phyloP scores from a whole-genome alignment of 2,113 vertebrate genomes.

The Sus scrofa region DNA sequence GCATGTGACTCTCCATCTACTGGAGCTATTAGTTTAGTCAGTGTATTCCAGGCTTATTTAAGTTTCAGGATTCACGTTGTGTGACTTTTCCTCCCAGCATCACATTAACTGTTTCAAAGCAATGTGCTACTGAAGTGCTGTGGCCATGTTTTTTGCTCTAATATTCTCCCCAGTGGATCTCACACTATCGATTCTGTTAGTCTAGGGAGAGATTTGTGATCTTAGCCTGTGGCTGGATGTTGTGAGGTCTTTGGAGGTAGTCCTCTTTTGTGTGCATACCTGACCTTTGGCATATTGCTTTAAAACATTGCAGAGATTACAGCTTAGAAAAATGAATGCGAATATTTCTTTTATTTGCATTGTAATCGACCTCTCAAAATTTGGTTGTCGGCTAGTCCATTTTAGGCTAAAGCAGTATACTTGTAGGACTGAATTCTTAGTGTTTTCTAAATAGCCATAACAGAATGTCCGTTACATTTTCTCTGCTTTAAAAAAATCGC shows the following conservation, averaged over 20 bases:
- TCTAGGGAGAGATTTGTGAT: conserved; percentile 30
- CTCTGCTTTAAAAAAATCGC: background rate
- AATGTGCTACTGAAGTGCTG: conserved; percentile 15
- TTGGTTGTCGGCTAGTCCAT: background rate
- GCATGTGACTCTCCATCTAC: conserved; percentile 69
- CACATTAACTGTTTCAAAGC: conserved; percentile 76
- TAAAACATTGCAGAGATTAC: conserved; percentile 28
- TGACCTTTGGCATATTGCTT: conserved; percentile 21
- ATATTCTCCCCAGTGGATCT: conserved; percentile 50
- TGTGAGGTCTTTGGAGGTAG: background rate
- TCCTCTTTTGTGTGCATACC: background rate
- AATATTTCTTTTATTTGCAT: conserved; percentile 4
- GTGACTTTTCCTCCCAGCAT: conserved; percentile 73
- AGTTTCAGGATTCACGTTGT: conserved; percentile 74
- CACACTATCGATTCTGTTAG: conserved; percentile 69
- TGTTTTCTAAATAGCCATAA: background rate
- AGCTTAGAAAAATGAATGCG: rapidly evolving
- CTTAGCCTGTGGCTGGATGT: background rate
- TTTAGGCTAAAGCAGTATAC: rapidly evolving
- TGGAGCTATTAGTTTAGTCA: conserved; percentile 67
- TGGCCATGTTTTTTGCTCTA: conserved; percentile 36
- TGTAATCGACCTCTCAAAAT: conserved; percentile 8
- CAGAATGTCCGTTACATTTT: background rate
- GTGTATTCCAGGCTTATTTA: conserved; percentile 66
- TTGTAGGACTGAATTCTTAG: background rate